Conservation (phyloP, 2,888 invertebrate species). For the Ctenicera cuprea region DNA sequence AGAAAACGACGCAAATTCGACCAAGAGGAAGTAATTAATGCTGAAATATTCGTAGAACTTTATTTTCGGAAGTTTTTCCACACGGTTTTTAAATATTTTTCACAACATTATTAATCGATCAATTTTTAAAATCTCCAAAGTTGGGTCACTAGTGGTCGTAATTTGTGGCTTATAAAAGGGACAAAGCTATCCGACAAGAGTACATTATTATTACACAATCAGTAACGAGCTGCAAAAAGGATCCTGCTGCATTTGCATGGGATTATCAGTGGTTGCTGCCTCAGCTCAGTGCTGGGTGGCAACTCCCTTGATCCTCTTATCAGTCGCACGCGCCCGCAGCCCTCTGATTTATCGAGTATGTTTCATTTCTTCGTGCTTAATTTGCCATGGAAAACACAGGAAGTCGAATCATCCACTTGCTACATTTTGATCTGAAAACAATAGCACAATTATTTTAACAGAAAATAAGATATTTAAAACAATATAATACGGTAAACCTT, state of each 20-base stretch:
- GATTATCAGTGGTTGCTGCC: constrained; percentile 52
- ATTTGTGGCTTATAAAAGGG: constrained; percentile 1
- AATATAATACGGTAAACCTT: no score
- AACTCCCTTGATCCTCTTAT: constrained; percentile 51
- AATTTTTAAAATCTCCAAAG: no score
- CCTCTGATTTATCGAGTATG: constrained; percentile 51
- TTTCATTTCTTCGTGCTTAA: constrained; percentile 49
- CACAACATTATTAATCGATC: no score
- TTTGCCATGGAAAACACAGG: constrained; percentile 37
- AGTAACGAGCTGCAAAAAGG: constrained; percentile 49
- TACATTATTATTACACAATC: constrained; percentile 34
- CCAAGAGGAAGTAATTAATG: constrained; percentile 26
- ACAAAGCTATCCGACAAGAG: not conserved
- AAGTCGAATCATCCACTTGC: not conserved
- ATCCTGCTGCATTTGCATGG: constrained; percentile 52
- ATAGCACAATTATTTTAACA: no score
- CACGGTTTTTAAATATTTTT: no score
- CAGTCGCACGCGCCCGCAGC: constrained; percentile 53
- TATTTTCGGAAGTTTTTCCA: not conserved
- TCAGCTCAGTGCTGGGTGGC: constrained; percentile 49
- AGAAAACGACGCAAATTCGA: constrained; percentile 12
- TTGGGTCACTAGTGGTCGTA: not conserved
- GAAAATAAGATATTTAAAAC: no score
- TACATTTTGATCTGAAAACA: not conserved
- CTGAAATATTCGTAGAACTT: constrained; percentile 24